A percentile compares a stretch with the other conserved stretches of the same genome.
Evolutionary conservation across 2,113 vertebrate species (phyloP).

Genomic region (Patagioenas fasciata): DNA sequence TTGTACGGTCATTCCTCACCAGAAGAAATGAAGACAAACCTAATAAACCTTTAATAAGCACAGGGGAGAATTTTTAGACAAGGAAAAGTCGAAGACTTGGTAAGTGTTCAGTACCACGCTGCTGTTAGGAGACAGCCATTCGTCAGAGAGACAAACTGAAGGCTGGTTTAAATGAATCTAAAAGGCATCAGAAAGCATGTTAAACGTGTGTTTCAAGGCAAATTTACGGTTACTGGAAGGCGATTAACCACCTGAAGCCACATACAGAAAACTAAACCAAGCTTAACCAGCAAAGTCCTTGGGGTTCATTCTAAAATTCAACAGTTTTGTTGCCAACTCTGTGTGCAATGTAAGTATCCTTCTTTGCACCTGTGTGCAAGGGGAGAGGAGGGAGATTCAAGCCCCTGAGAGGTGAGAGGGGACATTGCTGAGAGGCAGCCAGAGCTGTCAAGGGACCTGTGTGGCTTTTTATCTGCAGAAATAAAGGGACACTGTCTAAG

Average conservation of each 20-base stretch:
- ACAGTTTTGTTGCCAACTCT: neutral
- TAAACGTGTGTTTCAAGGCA: neutral
- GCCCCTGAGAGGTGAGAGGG: rapidly evolving
- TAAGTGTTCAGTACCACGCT: neutral
- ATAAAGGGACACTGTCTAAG: neutral
- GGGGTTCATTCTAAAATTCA: neutral
- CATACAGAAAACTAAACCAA: neutral
- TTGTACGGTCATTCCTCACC: neutral
- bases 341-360: rapidly evolving
- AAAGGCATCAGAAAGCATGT: neutral
- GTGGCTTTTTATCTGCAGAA: neutral
- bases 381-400: neutral
- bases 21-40: neutral
- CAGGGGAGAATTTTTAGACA: neutral
- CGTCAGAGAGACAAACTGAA: neutral
- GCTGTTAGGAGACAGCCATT: neutral
- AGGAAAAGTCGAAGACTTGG: neutral
- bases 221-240: no score
- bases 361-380: neutral
- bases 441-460: neutral
- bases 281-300: neutral
- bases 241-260: neutral
- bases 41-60: neutral
- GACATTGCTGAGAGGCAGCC: neutral
- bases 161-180: neutral